Conservation (phyloP, 2,888 invertebrate genomes). For the Andrena fulva region DNA sequence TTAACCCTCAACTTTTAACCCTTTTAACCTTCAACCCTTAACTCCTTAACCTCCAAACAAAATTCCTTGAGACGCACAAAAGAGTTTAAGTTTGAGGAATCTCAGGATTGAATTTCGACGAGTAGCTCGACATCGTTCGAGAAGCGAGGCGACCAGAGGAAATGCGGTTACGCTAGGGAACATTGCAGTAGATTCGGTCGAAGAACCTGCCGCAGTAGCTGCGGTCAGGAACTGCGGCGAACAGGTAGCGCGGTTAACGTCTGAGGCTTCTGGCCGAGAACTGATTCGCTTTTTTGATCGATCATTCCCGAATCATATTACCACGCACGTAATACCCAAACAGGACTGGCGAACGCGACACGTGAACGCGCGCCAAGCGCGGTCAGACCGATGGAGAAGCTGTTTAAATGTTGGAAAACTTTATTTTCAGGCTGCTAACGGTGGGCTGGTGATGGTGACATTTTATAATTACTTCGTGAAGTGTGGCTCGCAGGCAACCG, state of each 20-base stretch:
- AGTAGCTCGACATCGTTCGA: neutral
- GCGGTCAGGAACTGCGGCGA: conserved; percentile 39
- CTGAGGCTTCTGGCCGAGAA: conserved; percentile 14
- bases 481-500: conserved; percentile 91
- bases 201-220: conserved; percentile 33
- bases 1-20: too few relatives aligned
- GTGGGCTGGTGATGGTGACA: conserved; percentile 96
- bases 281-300: conserved; percentile 35
- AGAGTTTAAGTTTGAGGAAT: neutral
- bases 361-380: neutral
- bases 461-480: conserved; percentile 95
- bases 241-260: conserved; percentile 25
- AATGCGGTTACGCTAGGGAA: conserved; percentile 42
- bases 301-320: conserved; percentile 22
- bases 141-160: conserved; percentile 4
- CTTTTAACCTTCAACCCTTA: too few relatives aligned
- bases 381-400: neutral
- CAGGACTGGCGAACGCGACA: conserved; percentile 1
- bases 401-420: neutral
- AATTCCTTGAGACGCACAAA: neutral
- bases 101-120: neutral
- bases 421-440: conserved; percentile 88
- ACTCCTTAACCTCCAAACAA: too few relatives aligned
- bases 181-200: conserved; percentile 37
- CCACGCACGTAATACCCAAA: neutral